A percentile compares a stretch with the other conserved stretches of the same genome.
phyloP scores from a whole-genome alignment of 2,113 vertebrate species.

The Ammospiza caudacuta region DNA sequence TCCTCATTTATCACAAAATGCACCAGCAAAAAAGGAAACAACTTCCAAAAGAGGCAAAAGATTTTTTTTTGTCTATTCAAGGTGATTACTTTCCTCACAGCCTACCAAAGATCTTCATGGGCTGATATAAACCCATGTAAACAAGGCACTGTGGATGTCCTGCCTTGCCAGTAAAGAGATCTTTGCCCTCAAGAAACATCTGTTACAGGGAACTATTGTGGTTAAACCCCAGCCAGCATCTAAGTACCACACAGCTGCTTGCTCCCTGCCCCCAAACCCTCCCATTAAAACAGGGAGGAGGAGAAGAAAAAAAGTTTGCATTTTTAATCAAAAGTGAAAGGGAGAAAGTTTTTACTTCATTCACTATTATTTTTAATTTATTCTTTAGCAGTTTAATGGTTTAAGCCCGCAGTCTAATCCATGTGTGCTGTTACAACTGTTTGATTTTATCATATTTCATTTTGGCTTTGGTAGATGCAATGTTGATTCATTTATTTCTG shows the following conservation, averaged over 20 bases:
- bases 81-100: background rate
- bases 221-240: background rate
- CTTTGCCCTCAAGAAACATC: background rate
- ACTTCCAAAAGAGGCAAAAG: background rate
- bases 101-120: background rate
- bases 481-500: background rate
- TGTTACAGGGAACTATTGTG: background rate
- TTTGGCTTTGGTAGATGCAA: background rate
- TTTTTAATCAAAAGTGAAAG: background rate
- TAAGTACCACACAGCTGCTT: fast-evolving
- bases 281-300: background rate
- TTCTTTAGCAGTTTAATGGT: background rate
- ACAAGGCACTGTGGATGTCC: background rate
- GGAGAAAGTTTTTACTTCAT: background rate
- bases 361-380: background rate
- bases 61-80: background rate
- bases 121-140: background rate
- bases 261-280: no score
- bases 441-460: background rate
- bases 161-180: background rate
- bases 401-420: background rate
- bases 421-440: background rate
- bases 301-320: background rate
- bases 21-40: background rate
- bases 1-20: background rate